Evolutionary conservation across 2,113 vertebrate species (phyloP), one percentile per base, ranked within the genome.

Genomic region (Eleginops maclovinus): DNA sequence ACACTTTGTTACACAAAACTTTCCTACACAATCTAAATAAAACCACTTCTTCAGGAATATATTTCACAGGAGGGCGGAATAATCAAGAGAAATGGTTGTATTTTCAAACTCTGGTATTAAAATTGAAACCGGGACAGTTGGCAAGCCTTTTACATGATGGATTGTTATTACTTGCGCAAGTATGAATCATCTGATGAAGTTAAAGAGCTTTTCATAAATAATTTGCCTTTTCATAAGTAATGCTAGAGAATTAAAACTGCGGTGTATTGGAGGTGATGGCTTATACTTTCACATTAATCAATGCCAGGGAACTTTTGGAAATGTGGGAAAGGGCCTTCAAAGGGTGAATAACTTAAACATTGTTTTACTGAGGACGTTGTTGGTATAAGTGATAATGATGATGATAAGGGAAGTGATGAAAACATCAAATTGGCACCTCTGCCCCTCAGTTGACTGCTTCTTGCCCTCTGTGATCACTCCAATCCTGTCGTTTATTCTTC

Each of bases 151-250:
- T 73, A 81, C 66, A 56, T 91, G 88, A 94, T 92, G 84, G 83
- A 93, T 93, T 66, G 68, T 89, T 88, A 84, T 92, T 86, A 81
- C 87, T 86, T 73, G 46, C 77, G 26, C 55, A 51, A 82, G 75
- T 82, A 87, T 92, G 75, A 90, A 92, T 93, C 87, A 87, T 84
- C 77, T 72, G 78, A 67, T 81, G 81, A 82, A 85, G 81, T 87
- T 90, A 88, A 92, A 92, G 88, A 87, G 86, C 79, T 91, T 88
- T 88, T 91, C 84, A 90, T 90, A 84, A 93, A 93, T 90, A 88
- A 90, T 91, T 90, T 88, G 67, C 59, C 85, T 89, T 83, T 90
- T 74, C 75, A 91, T 86, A 87, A 91, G 75, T 87, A 74, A 85
- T 74, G 58, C 79, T 61, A 22, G 54, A 66, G 67, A 83, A 86